Evolutionary conservation across 1,140 invertebrate genomes (phyloP).

Genomic region (Mycetomoellerius zeteki): DNA sequence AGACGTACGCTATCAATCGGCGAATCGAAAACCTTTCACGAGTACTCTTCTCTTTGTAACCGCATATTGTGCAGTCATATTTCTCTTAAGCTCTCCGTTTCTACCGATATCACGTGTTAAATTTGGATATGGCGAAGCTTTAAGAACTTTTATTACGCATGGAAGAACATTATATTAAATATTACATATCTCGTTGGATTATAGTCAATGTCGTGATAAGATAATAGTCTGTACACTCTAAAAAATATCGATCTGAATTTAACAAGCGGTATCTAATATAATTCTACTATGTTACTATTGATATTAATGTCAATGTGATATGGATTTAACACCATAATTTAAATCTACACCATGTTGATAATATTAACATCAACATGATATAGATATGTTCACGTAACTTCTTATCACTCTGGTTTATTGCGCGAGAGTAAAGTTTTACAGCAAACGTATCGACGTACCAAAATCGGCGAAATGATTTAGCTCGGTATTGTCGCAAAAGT

Average conservation of each 20-base stretch:
- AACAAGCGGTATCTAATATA: too few species aligned
- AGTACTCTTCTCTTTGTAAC: constrained; percentile 57
- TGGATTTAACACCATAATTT: too few species aligned
- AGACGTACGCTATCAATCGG: constrained; percentile 65
- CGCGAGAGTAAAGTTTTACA: neutral
- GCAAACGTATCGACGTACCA: constrained; percentile 33
- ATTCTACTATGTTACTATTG: neutral
- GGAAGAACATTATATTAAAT: constrained; percentile 7
- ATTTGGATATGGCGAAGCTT: neutral
- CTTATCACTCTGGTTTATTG: constrained; percentile 13
- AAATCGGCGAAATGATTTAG: constrained; percentile 20
- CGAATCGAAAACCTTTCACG: constrained; percentile 63
- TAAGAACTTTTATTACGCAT: neutral
- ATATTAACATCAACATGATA: too few species aligned
- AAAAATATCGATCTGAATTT: too few species aligned
- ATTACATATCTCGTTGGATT: neutral
- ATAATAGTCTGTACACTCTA: neutral
- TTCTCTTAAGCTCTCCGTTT: constrained; percentile 30
- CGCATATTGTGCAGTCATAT: constrained; percentile 63
- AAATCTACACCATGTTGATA: too few species aligned
- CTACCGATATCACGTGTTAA: constrained; percentile 38
- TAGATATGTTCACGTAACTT: neutral
- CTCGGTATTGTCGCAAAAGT: constrained; percentile 56
- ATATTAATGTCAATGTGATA: neutral
- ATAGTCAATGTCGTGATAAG: neutral